These are phyloP conservation scores for Pseudochirops cupreus DNA, from an alignment of 2,797 vertebrate species.

Conservation along the genomic window DNA sequence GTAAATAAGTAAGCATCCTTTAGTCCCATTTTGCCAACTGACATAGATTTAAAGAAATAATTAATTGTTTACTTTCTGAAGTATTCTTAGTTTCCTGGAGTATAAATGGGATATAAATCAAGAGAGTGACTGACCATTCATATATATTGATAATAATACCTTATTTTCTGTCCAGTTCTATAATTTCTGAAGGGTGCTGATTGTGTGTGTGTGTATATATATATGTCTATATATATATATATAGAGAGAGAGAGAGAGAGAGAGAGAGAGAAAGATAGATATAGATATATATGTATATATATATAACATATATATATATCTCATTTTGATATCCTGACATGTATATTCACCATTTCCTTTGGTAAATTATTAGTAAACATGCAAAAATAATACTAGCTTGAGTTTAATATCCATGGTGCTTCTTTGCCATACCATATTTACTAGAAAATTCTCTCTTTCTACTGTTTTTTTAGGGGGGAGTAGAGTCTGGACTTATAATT, in stretches of 20 bases:
- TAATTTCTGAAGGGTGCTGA: neutral
- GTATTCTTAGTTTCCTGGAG: slow-evolving; percentile 28
- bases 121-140: slow-evolving; percentile 1
- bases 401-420: neutral
- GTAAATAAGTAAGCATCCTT: neutral
- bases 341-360: neutral
- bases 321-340: neutral
- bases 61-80: neutral
- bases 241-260: too few species aligned
- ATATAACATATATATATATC: neutral
- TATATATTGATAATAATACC: neutral
- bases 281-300: too few species aligned
- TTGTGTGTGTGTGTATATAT: too few species aligned
- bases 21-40: neutral
- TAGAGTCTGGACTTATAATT: neutral
- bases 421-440: neutral
- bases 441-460: neutral
- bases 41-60: slow-evolving; percentile 21
- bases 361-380: neutral
- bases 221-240: too few species aligned
- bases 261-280: too few species aligned
- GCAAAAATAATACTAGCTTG: neutral
- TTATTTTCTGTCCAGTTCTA: neutral
- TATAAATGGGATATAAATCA: slow-evolving; percentile 5
- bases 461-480: neutral